Conservation (phyloP, 2,113 vertebrate species). For the Empidonax traillii region DNA sequence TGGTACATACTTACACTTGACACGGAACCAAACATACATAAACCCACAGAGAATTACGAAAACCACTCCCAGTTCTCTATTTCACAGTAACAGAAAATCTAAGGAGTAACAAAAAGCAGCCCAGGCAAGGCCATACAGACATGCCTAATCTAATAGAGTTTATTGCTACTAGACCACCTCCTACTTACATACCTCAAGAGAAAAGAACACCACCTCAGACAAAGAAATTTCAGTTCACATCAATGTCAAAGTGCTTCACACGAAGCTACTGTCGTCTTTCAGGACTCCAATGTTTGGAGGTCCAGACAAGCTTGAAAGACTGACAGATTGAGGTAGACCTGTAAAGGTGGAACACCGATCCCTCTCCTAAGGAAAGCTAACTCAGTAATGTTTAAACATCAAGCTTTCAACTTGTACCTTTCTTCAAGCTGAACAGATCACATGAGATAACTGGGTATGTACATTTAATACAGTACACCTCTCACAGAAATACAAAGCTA, state of each 20-base stretch:
- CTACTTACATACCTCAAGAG: neutral
- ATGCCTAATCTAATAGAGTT: neutral
- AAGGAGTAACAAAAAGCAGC: neutral
- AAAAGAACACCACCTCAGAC: neutral
- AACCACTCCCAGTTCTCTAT: neutral
- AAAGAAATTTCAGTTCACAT: neutral
- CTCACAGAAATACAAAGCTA: neutral
- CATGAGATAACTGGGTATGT: neutral
- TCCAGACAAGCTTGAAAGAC: neutral
- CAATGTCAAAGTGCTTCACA: neutral
- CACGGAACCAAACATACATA: accelerated
- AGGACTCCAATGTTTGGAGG: neutral
- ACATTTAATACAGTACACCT: neutral
- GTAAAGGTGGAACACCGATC: neutral
- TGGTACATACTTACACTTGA: neutral
- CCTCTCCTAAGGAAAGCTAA: neutral
- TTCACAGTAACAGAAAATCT: neutral
- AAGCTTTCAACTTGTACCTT: neutral
- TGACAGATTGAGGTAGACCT: neutral
- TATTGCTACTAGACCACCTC: neutral
- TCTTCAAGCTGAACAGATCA: neutral
- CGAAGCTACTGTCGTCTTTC: neutral
- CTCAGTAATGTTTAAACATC: neutral
- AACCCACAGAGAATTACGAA: accelerated
- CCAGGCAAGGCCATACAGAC: neutral